Evolutionary conservation across 2,113 vertebrate genomes (phyloP), one percentile per base, ranked within the genome.

Genomic region (Nymphicus hollandicus): DNA sequence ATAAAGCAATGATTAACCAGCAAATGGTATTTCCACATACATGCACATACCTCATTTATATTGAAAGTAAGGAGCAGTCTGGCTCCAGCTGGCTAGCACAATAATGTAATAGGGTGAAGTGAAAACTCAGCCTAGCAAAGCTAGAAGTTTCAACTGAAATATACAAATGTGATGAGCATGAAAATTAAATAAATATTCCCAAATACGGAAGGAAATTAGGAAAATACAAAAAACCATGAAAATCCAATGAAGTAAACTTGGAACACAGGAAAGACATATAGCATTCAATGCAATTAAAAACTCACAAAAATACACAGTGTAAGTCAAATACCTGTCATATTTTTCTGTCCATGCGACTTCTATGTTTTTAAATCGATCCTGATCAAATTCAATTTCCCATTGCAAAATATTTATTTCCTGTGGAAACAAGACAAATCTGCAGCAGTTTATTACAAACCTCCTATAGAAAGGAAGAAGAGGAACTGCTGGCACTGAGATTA

Each of bases 371-470:
- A 98, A 98, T 96, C 98, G 98, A 86, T 98, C 97, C 91, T 99
- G 98, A 95, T 98, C 98, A 98, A 99, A 99, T 92, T 98, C 98
- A 58, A 99, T 98, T 97, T 99, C 99, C 99, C 99, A 99, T 47
- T 99, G 99, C 92, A 99, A 92, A 56, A 98, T 96, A 97, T 98
- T 99, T 88, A 99, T 98, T 97, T 99, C 99, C 99, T 99, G 95
- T 29, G 72, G 86, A 92, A 88, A 96, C 44, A 97, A 91, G 96
- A 65, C n/a, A 92, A 74, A 60, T 9, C 27, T 64, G 13, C 10
- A 73, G 43, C 44, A 82, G 61, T 23, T 76, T 17, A n/a, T 87
- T 25, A 28, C 13, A 65, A 69, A 17, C 9, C 4, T 79, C 52
- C 24, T 27, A 64, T 0, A 17, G 27, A 43, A 61, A 56, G 28